Evolutionary conservation across 2,797 vertebrate genomes (phyloP).

Genomic region (Lepus oiostolus): DNA sequence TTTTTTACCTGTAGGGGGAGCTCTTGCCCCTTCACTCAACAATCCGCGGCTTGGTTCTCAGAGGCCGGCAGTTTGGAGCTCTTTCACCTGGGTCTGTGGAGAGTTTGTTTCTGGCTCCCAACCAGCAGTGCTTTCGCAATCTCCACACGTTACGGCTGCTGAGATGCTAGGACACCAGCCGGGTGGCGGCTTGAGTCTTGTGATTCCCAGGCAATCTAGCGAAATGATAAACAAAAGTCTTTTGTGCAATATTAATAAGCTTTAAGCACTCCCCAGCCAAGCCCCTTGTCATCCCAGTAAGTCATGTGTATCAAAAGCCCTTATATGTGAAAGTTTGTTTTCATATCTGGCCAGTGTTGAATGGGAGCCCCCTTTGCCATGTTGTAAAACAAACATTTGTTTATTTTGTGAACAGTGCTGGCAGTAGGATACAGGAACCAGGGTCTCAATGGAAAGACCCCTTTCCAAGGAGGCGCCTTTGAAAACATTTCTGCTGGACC

Average conservation of each 20-base stretch:
- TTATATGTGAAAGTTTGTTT: constrained; percentile 90
- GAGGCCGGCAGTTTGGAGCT: constrained; percentile 38
- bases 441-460: constrained; percentile 86
- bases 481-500: constrained; percentile 83
- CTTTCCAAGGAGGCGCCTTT: constrained; percentile 89
- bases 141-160: constrained; percentile 81
- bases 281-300: constrained; percentile 89
- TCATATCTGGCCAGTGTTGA: constrained; percentile 89
- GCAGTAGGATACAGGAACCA: constrained; percentile 87
- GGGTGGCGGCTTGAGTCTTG: constrained; percentile 86
- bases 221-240: constrained; percentile 91
- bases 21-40: constrained; percentile 77
- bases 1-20: constrained; percentile 80
- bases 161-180: constrained; percentile 85
- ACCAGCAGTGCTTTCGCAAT: constrained; percentile 83
- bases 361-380: constrained; percentile 88
- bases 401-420: constrained; percentile 89
- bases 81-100: constrained; percentile 81
- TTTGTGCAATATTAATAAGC: constrained; percentile 91
- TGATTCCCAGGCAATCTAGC: constrained; percentile 89
- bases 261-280: constrained; percentile 88
- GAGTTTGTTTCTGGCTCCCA: constrained; percentile 80
- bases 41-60: constrained; percentile 44
- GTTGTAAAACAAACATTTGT: constrained; percentile 91
- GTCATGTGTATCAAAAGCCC: constrained; percentile 90